phyloP scores from a whole-genome alignment of 1,140 invertebrate species.

The Plodia interpunctella region DNA sequence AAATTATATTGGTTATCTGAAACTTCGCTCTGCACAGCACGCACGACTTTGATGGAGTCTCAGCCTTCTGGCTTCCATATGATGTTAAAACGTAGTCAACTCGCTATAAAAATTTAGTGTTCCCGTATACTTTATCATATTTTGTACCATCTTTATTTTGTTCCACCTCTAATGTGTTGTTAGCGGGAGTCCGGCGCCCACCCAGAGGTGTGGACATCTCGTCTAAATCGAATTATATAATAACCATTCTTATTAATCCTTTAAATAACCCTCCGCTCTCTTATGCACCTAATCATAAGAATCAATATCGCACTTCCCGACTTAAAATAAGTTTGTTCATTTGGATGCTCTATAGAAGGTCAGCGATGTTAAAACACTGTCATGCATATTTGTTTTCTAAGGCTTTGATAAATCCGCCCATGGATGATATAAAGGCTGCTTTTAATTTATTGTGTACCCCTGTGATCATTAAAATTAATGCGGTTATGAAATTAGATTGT shows the following conservation, averaged over 20 bases:
- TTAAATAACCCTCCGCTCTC: not conserved
- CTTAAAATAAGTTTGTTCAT: not conserved
- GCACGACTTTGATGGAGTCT: too few species aligned
- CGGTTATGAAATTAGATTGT: constrained; percentile 1
- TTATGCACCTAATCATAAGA: constrained; percentile 11
- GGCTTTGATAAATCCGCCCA: constrained; percentile 32
- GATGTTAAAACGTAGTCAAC: too few species aligned
- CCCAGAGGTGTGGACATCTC: constrained; percentile 68
- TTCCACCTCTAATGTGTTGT: constrained; percentile 45
- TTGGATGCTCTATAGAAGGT: constrained; percentile 26
- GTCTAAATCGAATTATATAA: constrained; percentile 59
- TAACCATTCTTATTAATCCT: constrained; percentile 17
- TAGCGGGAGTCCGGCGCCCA: constrained; percentile 64
- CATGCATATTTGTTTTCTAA: constrained; percentile 32
- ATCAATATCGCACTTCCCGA: constrained; percentile 8
- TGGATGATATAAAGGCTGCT: not conserved
- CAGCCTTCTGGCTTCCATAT: too few species aligned
- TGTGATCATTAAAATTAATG: not conserved
- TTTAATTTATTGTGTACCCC: constrained; percentile 3
- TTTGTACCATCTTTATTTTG: not conserved
- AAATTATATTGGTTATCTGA: too few species aligned
- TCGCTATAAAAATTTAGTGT: not conserved
- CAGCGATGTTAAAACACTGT: constrained; percentile 30
- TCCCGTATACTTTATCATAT: not conserved
- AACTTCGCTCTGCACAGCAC: too few species aligned